Evolutionary conservation across 2,888 invertebrate species (phyloP).

Genomic region (Furcula furcula): DNA sequence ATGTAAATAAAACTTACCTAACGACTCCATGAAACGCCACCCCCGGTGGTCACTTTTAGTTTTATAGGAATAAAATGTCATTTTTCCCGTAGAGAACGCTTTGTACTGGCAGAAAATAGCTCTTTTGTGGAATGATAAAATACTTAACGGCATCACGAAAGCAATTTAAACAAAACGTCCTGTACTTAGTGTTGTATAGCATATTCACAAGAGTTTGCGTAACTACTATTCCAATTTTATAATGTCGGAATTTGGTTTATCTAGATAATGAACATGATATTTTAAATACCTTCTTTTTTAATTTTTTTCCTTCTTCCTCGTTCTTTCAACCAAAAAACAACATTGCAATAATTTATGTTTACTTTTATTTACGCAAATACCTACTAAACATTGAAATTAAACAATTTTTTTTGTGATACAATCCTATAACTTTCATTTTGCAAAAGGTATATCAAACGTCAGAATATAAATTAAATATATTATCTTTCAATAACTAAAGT

Average conservation of each 20-base stretch:
- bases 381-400: no score
- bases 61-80: constrained; percentile 34
- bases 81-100: constrained; percentile 21
- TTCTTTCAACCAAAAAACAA: no score
- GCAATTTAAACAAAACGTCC: background rate
- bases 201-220: background rate
- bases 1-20: constrained; percentile 68
- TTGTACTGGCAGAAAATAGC: constrained; percentile 6
- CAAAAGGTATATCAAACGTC: no score
- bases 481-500: background rate
- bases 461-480: background rate
- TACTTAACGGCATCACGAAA: background rate
- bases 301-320: no score
- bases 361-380: background rate
- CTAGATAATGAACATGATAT: no score
- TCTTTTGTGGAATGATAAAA: background rate
- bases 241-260: background rate
- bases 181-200: background rate
- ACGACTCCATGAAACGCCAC: constrained; percentile 53
- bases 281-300: no score
- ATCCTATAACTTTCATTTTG: no score
- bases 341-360: background rate
- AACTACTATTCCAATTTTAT: background rate
- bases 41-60: constrained; percentile 32
- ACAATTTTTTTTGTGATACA: no score